These are phyloP conservation scores for Oryzias woworae DNA, from an alignment of 2,113 vertebrate genomes.

Conservation along the genomic window DNA sequence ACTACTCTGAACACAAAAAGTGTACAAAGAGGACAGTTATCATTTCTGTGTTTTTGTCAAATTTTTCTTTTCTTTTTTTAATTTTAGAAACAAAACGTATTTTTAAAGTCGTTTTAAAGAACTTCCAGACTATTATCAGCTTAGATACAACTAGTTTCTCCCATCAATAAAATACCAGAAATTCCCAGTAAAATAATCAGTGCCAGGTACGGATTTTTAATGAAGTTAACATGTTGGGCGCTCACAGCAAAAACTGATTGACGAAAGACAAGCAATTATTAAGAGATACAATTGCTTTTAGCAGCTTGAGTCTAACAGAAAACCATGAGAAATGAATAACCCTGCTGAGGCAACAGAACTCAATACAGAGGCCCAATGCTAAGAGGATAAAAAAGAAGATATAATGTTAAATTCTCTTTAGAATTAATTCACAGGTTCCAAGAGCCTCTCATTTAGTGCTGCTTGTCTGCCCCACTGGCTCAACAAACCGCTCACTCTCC, in stretches of 20 bases:
- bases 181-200: no score
- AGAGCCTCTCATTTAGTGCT: conserved; percentile 72
- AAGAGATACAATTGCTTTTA: conserved; percentile 38
- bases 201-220: no score
- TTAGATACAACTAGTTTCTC: no score
- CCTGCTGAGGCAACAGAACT: conserved; percentile 62
- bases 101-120: no score
- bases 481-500: conserved; percentile 36
- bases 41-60: no score
- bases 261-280: conserved; percentile 15
- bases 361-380: conserved; percentile 51
- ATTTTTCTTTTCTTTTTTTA: no score
- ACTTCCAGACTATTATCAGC: no score
- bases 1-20: no score
- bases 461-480: conserved; percentile 55
- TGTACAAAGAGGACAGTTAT: no score
- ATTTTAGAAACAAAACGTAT: no score
- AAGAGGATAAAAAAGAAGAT: conserved; percentile 53
- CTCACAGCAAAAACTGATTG: conserved; percentile 18
- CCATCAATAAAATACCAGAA: no score
- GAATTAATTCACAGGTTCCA: conserved; percentile 75
- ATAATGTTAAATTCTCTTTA: conserved; percentile 76
- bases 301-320: conserved; percentile 37
- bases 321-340: conserved; percentile 40
- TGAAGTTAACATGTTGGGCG: no score